phyloP scores from a whole-genome alignment of 2,888 invertebrate species.

The Hemithea aestivaria region DNA sequence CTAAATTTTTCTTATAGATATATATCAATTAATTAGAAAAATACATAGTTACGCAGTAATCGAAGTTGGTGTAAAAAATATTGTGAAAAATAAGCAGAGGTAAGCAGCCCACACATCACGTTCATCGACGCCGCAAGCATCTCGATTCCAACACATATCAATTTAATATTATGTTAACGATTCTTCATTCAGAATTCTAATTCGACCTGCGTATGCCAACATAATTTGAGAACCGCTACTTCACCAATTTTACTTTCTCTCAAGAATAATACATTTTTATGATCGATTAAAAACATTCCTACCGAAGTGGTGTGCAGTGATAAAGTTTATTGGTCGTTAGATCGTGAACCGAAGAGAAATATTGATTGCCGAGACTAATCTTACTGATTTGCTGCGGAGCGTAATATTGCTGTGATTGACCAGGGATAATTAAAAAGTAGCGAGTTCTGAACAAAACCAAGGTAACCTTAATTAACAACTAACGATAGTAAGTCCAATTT shows the following conservation, averaged over 20 bases:
- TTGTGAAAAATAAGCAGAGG: slow-evolving; percentile 63
- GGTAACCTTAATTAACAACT: slow-evolving; percentile 5
- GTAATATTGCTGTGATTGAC: slow-evolving; percentile 56
- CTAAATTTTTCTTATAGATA: no score
- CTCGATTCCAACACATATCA: no score
- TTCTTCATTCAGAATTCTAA: slow-evolving; percentile 29
- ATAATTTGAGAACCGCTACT: slow-evolving; percentile 4
- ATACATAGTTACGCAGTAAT: no score
- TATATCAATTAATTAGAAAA: no score
- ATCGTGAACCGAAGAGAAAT: slow-evolving; percentile 60
- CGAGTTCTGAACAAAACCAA: slow-evolving; percentile 47
- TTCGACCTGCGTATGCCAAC: slow-evolving; percentile 18
- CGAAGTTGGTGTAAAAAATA: no score
- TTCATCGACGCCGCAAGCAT: slow-evolving; percentile 62
- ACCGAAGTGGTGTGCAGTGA: slow-evolving; percentile 72
- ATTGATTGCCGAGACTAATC: slow-evolving; percentile 60
- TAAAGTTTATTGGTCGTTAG: slow-evolving; percentile 72
- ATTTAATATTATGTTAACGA: slow-evolving; percentile 39
- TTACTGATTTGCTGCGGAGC: slow-evolving; percentile 51
- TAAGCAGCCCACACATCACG: slow-evolving; percentile 69
- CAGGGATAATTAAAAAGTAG: slow-evolving; percentile 69
- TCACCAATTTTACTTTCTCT: slow-evolving; percentile 19
- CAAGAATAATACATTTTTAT: slow-evolving; percentile 57
- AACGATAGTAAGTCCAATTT: neutral
- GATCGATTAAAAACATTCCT: slow-evolving; percentile 66